These are phyloP conservation scores for Sminthopsis crassicaudata DNA, from an alignment of 2,113 vertebrate species.

Conservation along the genomic window DNA sequence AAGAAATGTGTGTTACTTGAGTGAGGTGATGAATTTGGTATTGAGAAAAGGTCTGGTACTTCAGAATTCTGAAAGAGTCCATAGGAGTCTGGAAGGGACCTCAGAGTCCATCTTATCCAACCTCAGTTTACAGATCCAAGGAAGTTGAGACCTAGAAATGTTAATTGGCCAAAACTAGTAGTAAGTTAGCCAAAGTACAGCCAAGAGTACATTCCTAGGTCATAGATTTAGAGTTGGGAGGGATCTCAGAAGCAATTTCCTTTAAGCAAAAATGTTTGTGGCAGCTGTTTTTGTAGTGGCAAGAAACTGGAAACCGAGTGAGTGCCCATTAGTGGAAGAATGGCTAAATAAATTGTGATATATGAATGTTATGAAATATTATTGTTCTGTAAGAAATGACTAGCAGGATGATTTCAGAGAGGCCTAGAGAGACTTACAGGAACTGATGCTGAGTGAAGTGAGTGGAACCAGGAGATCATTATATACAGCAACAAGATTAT, in stretches of 20 bases:
- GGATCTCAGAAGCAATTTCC: neutral
- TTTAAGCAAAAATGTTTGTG: too few relatives aligned
- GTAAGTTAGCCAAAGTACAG: neutral
- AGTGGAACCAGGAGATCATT: too few relatives aligned
- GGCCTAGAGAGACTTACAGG: too few relatives aligned
- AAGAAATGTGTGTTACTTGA: neutral
- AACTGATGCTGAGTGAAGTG: too few relatives aligned
- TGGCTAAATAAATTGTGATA: too few relatives aligned
- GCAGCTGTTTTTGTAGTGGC: too few relatives aligned
- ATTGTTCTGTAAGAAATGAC: too few relatives aligned
- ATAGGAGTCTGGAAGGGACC: neutral
- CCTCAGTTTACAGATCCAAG: neutral
- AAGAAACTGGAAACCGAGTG: too few relatives aligned
- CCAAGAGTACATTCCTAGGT: neutral
- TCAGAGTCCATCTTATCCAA: neutral
- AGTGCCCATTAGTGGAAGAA: too few relatives aligned
- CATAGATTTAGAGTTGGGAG: neutral
- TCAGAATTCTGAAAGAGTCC: neutral
- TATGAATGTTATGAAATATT: too few relatives aligned
- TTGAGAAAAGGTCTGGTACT: neutral
- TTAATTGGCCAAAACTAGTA: neutral
- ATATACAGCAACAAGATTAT: too few relatives aligned
- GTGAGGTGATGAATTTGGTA: neutral
- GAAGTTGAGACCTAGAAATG: neutral
- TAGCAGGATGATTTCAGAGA: too few relatives aligned